Percentiles rank a stretch among this genome's conserved stretches.
Evolutionary conservation across 2,888 invertebrate species (phyloP).

Genomic region (Pristionchus maxplancki): DNA sequence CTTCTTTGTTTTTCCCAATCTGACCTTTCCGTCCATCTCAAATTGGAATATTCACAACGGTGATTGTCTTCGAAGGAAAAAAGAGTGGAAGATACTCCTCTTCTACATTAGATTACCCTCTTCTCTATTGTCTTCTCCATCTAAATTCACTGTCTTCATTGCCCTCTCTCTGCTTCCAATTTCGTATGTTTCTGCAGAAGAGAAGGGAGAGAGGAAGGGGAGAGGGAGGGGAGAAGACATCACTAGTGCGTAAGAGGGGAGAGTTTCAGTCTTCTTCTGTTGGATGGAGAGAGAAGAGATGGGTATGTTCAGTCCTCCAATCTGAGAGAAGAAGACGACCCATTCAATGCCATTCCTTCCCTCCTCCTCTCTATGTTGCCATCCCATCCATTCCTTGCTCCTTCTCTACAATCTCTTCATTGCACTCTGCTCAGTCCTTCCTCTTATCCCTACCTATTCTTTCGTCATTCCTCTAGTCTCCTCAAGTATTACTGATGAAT

Average conservation of each 20-base stretch:
- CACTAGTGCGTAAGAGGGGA: neutral
- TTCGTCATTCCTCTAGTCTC: neutral
- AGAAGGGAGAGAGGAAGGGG: constrained; percentile 6
- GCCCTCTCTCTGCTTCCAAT: constrained; percentile 41
- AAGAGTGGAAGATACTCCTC: neutral
- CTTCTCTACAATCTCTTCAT: neutral
- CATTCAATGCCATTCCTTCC: neutral
- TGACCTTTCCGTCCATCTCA: neutral
- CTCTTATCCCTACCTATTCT: neutral
- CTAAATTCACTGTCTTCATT: neutral
- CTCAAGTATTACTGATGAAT: neutral
- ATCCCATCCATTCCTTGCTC: neutral
- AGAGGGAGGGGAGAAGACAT: constrained; percentile 26
- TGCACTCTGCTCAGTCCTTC: neutral
- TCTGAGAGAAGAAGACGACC: constrained; percentile 1
- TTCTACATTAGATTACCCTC: neutral
- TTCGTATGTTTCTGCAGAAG: constrained; percentile 39
- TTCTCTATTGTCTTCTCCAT: neutral
- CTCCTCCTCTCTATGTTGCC: neutral
- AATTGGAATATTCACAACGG: neutral
- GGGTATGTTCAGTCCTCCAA: constrained; percentile 22
- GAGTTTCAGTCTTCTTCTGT: neutral
- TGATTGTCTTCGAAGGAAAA: neutral
- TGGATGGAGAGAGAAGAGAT: neutral
- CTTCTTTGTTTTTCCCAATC: neutral